These are phyloP conservation scores for Pristionchus maxplancki DNA, from an alignment of 2,888 invertebrate genomes.

Conservation along the genomic window DNA sequence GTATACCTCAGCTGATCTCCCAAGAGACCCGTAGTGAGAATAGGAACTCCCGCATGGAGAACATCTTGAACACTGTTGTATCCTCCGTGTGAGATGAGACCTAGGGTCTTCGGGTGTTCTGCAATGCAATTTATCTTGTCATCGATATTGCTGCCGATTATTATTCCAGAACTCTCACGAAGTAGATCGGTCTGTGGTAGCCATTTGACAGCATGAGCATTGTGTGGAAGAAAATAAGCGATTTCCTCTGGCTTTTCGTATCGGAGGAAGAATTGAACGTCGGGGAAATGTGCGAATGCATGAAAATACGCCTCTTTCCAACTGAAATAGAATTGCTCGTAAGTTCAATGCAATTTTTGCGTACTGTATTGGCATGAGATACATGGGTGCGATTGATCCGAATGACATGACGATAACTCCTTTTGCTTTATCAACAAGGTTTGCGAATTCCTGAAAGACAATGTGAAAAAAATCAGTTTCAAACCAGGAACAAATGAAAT, in stretches of 20 bases:
- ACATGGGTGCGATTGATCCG: conserved; percentile 62
- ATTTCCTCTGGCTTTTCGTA: conserved; percentile 38
- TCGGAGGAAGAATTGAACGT: conserved; percentile 65
- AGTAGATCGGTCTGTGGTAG: conserved; percentile 68
- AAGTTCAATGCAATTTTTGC: conserved; percentile 14
- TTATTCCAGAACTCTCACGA: conserved; percentile 1
- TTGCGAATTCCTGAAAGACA: conserved; percentile 59
- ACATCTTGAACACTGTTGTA: conserved; percentile 82
- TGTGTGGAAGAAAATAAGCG: conserved; percentile 52
- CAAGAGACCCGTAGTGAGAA: conserved; percentile 64
- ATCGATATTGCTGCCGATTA: background rate
- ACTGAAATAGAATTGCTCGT: background rate
- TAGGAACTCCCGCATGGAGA: conserved; percentile 63
- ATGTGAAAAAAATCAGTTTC: background rate
- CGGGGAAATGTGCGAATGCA: conserved; percentile 59
- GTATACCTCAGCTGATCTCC: conserved; percentile 59
- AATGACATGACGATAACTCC: conserved; percentile 67
- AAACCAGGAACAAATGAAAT: too few relatives aligned
- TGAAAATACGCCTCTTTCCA: conserved; percentile 58
- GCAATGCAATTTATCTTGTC: too few relatives aligned
- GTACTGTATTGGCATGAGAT: conserved; percentile 53
- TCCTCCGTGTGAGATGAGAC: conserved; percentile 86
- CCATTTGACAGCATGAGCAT: conserved; percentile 66
- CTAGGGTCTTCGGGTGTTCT: conserved; percentile 84
- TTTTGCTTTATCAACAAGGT: conserved; percentile 57